Conservation (phyloP, 2,113 vertebrate species). For the Tapirus terrestris region DNA sequence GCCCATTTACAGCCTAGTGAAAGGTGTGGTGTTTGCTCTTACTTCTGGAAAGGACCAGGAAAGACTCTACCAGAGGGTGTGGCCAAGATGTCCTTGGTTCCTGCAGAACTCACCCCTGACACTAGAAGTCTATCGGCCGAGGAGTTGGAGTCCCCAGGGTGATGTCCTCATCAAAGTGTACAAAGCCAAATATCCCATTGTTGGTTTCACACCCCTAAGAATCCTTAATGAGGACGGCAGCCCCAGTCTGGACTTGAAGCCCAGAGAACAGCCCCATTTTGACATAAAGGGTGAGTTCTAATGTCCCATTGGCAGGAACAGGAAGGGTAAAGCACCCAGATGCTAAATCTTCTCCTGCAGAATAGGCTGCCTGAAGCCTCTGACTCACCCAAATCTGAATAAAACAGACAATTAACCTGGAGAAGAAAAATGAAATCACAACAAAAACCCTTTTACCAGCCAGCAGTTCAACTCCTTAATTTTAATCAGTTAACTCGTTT, state of each 20-base stretch:
- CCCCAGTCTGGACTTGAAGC: conserved; percentile 89
- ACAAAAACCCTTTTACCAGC: neutral
- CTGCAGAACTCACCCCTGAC: conserved; percentile 90
- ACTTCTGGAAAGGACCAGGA: conserved; percentile 92
- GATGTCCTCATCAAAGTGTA: conserved; percentile 90
- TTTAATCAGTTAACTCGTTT: conserved; percentile 2
- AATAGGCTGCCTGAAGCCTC: neutral
- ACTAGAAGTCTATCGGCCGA: conserved; percentile 87
- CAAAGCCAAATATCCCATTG: conserved; percentile 91
- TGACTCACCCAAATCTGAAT: neutral
- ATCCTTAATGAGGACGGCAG: conserved; percentile 90
- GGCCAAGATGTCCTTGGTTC: conserved; percentile 92
- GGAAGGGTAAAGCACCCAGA: neutral
- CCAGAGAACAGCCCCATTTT: conserved; percentile 90
- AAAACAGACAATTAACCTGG: neutral
- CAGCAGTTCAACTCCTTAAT: neutral
- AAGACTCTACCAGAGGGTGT: conserved; percentile 91
- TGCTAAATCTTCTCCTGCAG: neutral
- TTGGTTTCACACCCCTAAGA: conserved; percentile 88
- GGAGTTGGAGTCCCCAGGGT: conserved; percentile 88
- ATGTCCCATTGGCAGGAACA: neutral
- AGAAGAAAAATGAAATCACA: neutral
- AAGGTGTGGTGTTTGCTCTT: conserved; percentile 93
- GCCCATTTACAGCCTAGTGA: conserved; percentile 90
- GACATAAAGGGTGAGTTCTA: conserved; percentile 91